A percentile compares a stretch with the other conserved stretches of the same genome.
Evolutionary conservation across 1,140 invertebrate species (phyloP).

Genomic region (Hyphantria cunea): DNA sequence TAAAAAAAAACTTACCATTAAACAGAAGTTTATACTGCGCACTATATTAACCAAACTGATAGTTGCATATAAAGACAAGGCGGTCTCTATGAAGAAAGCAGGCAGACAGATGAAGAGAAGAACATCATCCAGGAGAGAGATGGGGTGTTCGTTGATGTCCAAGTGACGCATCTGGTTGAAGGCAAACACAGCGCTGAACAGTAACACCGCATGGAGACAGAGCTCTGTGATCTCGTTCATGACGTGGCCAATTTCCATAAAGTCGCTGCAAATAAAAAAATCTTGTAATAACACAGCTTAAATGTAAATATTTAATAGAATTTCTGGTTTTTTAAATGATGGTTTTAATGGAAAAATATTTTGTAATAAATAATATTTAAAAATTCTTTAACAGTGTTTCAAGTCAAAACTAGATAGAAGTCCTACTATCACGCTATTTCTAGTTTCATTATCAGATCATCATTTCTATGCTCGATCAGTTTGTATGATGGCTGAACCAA

Average conservation of each 20-base stretch:
- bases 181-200: slow-evolving; percentile 80
- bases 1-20: slow-evolving; percentile 83
- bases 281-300: too few relatives aligned
- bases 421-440: too few relatives aligned
- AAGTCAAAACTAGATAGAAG: too few relatives aligned
- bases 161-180: slow-evolving; percentile 84
- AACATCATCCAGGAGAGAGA: slow-evolving; percentile 87
- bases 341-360: too few relatives aligned
- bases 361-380: too few relatives aligned
- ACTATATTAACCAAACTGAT: slow-evolving; percentile 80
- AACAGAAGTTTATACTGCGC: slow-evolving; percentile 76
- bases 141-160: slow-evolving; percentile 85
- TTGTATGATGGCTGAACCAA: too few relatives aligned
- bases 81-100: slow-evolving; percentile 87
- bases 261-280: slow-evolving; percentile 56
- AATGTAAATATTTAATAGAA: too few relatives aligned
- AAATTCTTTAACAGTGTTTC: too few relatives aligned
- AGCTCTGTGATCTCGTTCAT: slow-evolving; percentile 78
- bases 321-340: too few relatives aligned
- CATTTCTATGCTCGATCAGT: too few relatives aligned
- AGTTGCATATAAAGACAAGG: slow-evolving; percentile 85
- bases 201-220: slow-evolving; percentile 80
- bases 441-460: too few relatives aligned
- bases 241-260: slow-evolving; percentile 66
- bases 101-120: slow-evolving; percentile 87